Conservation (phyloP, 2,888 invertebrate species). For the Drosophila peninsularis region DNA sequence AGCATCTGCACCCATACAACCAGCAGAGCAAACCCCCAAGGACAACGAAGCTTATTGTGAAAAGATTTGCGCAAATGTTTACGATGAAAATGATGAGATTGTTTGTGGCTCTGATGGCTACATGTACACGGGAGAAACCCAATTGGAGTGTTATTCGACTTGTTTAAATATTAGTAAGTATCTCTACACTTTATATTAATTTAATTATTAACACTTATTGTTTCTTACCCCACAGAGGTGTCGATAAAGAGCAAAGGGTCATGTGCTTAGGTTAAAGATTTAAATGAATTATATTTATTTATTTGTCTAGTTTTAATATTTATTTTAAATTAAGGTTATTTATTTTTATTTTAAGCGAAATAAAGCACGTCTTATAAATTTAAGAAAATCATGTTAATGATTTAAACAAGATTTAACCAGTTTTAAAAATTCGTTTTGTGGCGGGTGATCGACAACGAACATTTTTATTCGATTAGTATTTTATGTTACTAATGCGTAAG, state of each 20-base stretch:
- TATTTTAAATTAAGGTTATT: conserved; percentile 38
- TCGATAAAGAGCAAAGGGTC: conserved; percentile 83
- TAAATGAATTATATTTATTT: conserved; percentile 33
- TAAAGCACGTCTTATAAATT: conserved; percentile 33
- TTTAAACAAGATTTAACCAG: not conserved
- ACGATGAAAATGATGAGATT: conserved; percentile 83
- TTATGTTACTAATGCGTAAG: too few species aligned
- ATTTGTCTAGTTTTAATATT: conserved; percentile 35
- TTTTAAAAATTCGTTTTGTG: not conserved
- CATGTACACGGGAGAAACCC: conserved; percentile 84
- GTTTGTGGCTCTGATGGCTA: conserved; percentile 83
- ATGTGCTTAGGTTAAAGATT: conserved; percentile 58
- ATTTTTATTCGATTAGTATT: not conserved
- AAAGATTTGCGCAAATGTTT: conserved; percentile 82
- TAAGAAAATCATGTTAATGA: not conserved
- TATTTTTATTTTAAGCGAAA: conserved; percentile 43
- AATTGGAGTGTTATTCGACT: conserved; percentile 82
- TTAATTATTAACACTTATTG: not conserved
- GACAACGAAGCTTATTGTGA: conserved; percentile 83
- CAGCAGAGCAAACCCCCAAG: conserved; percentile 44
- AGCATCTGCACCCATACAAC: conserved; percentile 13
- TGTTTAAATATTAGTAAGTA: conserved; percentile 82
- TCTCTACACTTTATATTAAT: not conserved
- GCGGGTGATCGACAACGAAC: not conserved
- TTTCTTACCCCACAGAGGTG: conserved; percentile 67